Evolutionary conservation across 2,888 invertebrate genomes (phyloP), one percentile per base, ranked within the genome.

Genomic region (Isoperla grammatica): DNA sequence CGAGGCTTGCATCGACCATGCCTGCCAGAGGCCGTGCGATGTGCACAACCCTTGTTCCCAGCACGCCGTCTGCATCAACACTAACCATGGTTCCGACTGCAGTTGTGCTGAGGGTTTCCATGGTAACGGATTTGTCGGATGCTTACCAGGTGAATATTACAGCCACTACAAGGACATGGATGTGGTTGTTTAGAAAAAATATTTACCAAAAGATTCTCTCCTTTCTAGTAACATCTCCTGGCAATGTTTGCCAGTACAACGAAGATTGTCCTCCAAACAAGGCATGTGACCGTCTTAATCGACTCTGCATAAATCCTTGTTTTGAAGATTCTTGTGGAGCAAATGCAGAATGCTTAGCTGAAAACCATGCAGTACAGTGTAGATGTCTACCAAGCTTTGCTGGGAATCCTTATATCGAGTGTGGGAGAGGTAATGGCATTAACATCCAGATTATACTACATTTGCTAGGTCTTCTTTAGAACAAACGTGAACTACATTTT

Each of bases 241-340:
- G 78, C 67, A 79, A 82, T 66, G 81, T 91, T 56, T 93, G 93
- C 72, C 92, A 92, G 72, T 91, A 90, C 74, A 92, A 93, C 70
- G 91, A 90, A 78, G 92, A 93, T 70, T 94, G 93, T 71, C 90
- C 91, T 57, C 88, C 89, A n/a, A 83, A 87, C 69, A 84, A 89
- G 68, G 77, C 90, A 19, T 94, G 93, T 72, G 92, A 93, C 74
- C 81, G 91, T 67, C 76, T 91, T 54, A 92, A 91, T 70, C 80
- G 92, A 71, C 81, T 87, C 53, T 94, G 93, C 71, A 87, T 90
- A 65, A 91, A 85, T 73, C 90, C 90, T 1, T 91, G 91, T 71
- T 79, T 81, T 66, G 84, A 85, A 67, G 86, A 89, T 71, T 85
- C 87, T 48, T 92, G 91, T 69, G 91, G 90, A 39, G 86, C 86